Evolutionary conservation across 2,797 vertebrate species (phyloP).

Genomic region (Typhlichthys eigenmanni): DNA sequence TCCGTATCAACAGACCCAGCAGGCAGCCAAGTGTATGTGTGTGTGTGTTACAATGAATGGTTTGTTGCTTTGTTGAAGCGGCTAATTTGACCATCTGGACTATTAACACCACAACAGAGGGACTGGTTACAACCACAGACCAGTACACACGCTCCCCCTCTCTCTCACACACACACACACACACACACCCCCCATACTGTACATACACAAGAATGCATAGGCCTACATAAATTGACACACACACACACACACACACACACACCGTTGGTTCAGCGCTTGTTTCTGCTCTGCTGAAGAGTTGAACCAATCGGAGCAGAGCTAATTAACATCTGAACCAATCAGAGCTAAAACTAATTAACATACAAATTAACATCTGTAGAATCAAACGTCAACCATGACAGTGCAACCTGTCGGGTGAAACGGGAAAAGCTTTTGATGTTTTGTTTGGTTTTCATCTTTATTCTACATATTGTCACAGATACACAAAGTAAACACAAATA

Average conservation of each 20-base stretch:
- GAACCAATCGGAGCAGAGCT: conserved; percentile 43
- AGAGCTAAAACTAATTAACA: conserved; percentile 47
- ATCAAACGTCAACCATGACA: conserved; percentile 44
- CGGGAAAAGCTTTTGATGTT: conserved; percentile 13
- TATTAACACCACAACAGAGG: conserved; percentile 69
- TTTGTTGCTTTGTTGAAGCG: conserved; percentile 80
- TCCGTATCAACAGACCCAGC: conserved; percentile 60
- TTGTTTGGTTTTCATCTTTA: background rate
- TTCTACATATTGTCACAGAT: conserved; percentile 15
- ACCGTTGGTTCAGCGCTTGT: background rate
- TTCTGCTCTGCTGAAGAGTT: conserved; percentile 39
- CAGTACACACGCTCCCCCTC: background rate
- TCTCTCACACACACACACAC: conserved; percentile 1
- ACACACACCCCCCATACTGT: conserved; percentile 1
- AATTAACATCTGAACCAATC: conserved; percentile 56
- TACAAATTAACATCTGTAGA: conserved; percentile 49
- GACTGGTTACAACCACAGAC: conserved; percentile 55
- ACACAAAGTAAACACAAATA: conserved; percentile 28
- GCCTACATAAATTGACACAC: conserved; percentile 1
- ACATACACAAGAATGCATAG: background rate
- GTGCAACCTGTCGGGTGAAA: conserved; percentile 43
- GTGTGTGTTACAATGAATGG: conserved; percentile 57
- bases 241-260: background rate
- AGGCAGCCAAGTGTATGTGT: conserved; percentile 47
- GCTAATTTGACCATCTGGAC: conserved; percentile 80